phyloP scores from a whole-genome alignment of 1,140 invertebrate genomes.

The Agrypnia vestita region DNA sequence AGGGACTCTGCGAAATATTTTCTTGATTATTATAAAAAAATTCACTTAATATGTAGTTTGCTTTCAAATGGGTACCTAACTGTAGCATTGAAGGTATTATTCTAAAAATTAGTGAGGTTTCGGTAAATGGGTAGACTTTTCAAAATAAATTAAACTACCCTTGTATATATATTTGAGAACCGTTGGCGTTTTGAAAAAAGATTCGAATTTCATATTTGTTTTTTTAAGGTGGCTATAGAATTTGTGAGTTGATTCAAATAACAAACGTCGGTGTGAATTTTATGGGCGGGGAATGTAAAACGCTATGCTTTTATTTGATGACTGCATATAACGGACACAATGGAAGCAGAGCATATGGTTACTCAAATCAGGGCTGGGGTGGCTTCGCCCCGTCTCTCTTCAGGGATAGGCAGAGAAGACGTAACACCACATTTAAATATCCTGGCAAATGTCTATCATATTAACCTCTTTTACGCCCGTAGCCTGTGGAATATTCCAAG shows the following conservation, averaged over 20 bases:
- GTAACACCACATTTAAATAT: neutral
- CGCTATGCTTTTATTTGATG: constrained; percentile 38
- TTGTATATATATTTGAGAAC: neutral
- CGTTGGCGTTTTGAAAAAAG: neutral
- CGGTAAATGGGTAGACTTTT: neutral
- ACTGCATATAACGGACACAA: neutral
- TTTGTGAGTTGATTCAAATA: constrained; percentile 51
- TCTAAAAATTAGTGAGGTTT: no score
- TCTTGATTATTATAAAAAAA: no score
- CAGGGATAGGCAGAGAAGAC: neutral
- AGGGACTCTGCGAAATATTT: no score
- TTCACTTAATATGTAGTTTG: no score
- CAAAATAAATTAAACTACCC: neutral
- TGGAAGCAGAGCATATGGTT: neutral
- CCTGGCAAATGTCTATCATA: no score
- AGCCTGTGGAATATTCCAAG: no score
- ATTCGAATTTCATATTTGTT: constrained; percentile 35
- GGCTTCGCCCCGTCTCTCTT: neutral
- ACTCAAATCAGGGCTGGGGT: neutral
- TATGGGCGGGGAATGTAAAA: constrained; percentile 53
- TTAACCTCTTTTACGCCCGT: no score
- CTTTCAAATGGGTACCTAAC: no score
- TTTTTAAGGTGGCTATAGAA: constrained; percentile 24
- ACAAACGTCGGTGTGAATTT: constrained; percentile 51
- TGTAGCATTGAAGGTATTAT: no score